A percentile compares a stretch with the other conserved stretches of the same genome.
Conservation (phyloP, 2,888 invertebrate genomes). For the Nasonovia ribisnigri region DNA sequence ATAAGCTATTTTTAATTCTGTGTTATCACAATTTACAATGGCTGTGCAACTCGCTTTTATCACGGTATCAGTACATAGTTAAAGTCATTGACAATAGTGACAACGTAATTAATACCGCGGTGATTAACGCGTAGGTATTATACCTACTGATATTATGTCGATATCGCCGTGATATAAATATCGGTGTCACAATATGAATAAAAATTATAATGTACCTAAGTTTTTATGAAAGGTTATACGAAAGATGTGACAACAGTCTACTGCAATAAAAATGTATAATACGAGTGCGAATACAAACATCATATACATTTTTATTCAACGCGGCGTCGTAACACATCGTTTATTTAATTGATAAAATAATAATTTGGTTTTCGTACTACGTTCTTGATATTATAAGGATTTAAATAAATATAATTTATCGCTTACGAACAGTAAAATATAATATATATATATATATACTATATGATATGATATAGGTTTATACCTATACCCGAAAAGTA, state of each 20-base stretch:
- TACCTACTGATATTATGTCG: not conserved
- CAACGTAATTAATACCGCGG: not conserved
- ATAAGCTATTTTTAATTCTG: not conserved
- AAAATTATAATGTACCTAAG: not conserved
- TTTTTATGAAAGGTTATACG: not conserved
- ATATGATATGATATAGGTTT: not conserved
- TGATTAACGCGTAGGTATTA: not conserved
- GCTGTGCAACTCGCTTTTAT: not conserved
- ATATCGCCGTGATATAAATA: not conserved
- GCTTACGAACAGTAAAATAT: not conserved
- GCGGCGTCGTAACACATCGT: not conserved
- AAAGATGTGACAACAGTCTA: not conserved
- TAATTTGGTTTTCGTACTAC: not conserved
- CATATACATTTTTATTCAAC: not conserved
- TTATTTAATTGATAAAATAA: not conserved
- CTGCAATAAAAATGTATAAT: not conserved
- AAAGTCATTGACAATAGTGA: not conserved
- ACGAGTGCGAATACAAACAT: not conserved
- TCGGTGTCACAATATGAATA: not conserved
- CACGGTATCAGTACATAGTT: not conserved
- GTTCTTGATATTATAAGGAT: not conserved
- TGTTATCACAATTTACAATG: not conserved
- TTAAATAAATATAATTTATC: conserved; percentile 29
- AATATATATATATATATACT: not conserved
- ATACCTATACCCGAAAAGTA: not conserved